phyloP scores from a whole-genome alignment of 2,888 invertebrate species.

The Autographa gamma region DNA sequence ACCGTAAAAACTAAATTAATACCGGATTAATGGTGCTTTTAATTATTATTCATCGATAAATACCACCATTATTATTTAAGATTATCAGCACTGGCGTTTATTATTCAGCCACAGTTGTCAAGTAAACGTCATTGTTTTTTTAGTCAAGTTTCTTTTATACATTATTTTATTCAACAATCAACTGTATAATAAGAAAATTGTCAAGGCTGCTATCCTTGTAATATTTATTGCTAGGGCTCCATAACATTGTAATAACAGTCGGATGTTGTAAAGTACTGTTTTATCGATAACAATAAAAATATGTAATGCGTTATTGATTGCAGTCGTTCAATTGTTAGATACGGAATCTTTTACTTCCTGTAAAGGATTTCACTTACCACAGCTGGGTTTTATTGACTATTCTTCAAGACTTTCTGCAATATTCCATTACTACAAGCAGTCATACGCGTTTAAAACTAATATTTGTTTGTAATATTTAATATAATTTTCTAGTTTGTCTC shows the following conservation, averaged over 20 bases:
- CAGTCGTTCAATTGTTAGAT: not conserved
- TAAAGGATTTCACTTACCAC: not conserved
- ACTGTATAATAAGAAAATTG: not conserved
- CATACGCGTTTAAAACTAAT: too few species aligned
- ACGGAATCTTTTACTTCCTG: not conserved
- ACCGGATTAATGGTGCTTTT: conserved; percentile 55
- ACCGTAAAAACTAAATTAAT: conserved; percentile 53
- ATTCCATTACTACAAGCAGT: not conserved
- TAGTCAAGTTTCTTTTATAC: not conserved
- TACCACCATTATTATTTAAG: not conserved
- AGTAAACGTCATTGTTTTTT: not conserved
- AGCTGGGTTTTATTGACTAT: not conserved
- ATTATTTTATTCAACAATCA: not conserved
- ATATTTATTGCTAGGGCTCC: conserved; percentile 12
- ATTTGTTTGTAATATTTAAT: too few species aligned
- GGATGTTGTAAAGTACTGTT: conserved; percentile 37
- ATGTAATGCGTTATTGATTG: conserved; percentile 1
- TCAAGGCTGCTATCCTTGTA: conserved; percentile 13
- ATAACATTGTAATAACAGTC: conserved; percentile 32
- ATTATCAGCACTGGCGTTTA: not conserved
- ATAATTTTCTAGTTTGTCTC: too few species aligned
- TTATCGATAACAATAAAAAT: conserved; percentile 35
- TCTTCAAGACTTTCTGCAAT: not conserved
- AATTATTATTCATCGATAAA: conserved; percentile 40
- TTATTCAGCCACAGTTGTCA: conserved; percentile 14